Evolutionary conservation across 30 jellyfish, hydroid and myxozoan genomes (phyloP).

Genomic region (Kudoa iwatai): DNA sequence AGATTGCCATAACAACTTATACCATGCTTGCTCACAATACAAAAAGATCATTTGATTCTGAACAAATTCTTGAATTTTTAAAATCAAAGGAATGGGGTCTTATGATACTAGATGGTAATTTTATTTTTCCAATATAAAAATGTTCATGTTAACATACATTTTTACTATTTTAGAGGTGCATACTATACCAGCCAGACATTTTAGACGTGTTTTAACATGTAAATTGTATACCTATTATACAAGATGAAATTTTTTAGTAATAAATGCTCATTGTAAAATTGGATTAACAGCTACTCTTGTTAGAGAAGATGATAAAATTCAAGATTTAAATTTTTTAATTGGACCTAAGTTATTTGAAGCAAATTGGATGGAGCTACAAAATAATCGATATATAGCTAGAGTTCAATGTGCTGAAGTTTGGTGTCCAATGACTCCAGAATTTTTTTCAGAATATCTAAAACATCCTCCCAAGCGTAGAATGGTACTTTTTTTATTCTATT

Average conservation of each 20-base stretch:
- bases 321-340: conserved; percentile 56
- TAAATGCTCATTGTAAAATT: conserved; percentile 72
- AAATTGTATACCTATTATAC: too few species aligned
- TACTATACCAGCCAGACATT: conserved; percentile 91
- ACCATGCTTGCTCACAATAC: conserved; percentile 78
- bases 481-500: conserved; percentile 5
- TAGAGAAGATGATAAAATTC: conserved; percentile 86
- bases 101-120: conserved; percentile 72
- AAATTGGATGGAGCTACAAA: conserved; percentile 92
- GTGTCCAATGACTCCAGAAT: conserved; percentile 98
- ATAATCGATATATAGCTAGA: conserved; percentile 52
- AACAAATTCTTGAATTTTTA: conserved; percentile 62
- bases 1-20: conserved; percentile 52
- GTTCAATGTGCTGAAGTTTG: conserved; percentile 99
- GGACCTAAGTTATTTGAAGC: conserved; percentile 96
- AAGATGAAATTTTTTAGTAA: conserved; percentile 21
- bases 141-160: too few species aligned
- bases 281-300: conserved; percentile 93
- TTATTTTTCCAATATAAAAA: too few species aligned
- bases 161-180: conserved; percentile 80
- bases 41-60: conserved; percentile 63
- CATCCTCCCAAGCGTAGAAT: conserved; percentile 24
- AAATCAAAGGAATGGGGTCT: conserved; percentile 86
- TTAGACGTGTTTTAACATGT: conserved; percentile 81
- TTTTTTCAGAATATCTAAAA: conserved; percentile 63